Evolutionary conservation across 2,113 vertebrate species (phyloP).

Genomic region (Dicerorhinus sumatrensis): DNA sequence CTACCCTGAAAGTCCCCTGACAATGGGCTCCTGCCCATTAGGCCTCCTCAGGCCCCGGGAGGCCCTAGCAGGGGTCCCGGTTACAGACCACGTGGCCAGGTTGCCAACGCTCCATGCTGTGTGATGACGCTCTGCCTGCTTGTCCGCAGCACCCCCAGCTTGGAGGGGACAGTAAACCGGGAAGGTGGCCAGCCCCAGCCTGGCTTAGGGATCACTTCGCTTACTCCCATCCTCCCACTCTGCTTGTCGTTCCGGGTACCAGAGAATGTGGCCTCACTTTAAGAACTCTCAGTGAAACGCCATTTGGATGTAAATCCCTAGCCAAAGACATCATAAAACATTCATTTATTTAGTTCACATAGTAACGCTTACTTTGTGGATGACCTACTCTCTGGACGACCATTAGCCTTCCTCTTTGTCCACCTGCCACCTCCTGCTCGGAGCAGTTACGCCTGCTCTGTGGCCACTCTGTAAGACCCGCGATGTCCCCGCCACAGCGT

Average conservation of each 20-base stretch:
- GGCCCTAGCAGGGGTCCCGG: background rate
- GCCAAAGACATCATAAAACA: background rate
- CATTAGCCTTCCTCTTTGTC: background rate
- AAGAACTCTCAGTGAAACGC: background rate
- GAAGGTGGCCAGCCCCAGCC: background rate
- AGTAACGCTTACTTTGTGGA: background rate
- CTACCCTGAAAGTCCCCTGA: background rate
- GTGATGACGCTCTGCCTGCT: background rate
- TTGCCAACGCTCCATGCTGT: background rate
- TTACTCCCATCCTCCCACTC: background rate
- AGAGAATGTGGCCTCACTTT: background rate
- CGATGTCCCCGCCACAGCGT: fast-evolving
- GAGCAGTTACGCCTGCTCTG: background rate
- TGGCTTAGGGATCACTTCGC: background rate
- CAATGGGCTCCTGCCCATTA: fast-evolving
- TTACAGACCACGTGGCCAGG: background rate
- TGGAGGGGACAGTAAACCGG: background rate
- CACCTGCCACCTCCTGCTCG: fast-evolving
- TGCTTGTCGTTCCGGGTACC: fast-evolving
- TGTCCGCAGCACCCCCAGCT: background rate
- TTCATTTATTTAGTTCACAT: fast-evolving
- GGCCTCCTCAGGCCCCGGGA: background rate
- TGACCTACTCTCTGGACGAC: background rate
- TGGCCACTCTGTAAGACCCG: background rate
- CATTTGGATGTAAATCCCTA: background rate